These are phyloP conservation scores for Brachyalestes nurse DNA, from an alignment of 2,797 vertebrate species.

Conservation along the genomic window DNA sequence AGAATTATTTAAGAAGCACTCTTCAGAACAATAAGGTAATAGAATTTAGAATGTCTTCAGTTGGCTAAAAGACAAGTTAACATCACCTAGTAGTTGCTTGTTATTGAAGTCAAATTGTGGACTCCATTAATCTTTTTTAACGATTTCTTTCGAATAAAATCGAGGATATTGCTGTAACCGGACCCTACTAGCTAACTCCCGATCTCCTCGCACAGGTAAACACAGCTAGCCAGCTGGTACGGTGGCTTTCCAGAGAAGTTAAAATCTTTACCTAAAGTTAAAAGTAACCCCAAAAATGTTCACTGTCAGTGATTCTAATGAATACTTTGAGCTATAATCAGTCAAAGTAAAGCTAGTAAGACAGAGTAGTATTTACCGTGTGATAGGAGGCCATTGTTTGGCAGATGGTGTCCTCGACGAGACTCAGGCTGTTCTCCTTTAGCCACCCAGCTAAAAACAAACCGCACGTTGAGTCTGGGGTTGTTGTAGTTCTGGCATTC, in stretches of 20 bases:
- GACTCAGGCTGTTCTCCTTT: background rate
- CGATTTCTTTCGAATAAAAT: background rate
- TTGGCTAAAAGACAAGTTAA: too few species aligned
- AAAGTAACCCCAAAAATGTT: background rate
- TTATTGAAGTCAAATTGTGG: background rate
- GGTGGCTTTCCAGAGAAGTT: background rate
- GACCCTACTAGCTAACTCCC: background rate
- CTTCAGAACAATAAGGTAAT: too few species aligned
- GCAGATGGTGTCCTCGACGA: background rate
- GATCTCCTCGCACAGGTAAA: too few species aligned
- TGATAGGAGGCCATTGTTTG: constrained; percentile 19
- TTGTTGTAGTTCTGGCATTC: background rate
- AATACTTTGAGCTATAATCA: background rate
- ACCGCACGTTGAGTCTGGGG: constrained; percentile 10
- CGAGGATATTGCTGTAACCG: too few species aligned
- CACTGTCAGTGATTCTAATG: background rate
- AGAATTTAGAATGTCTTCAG: too few species aligned
- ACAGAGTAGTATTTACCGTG: constrained; percentile 1
- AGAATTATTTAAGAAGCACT: too few species aligned
- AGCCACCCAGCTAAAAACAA: constrained; percentile 53
- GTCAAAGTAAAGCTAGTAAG: background rate
- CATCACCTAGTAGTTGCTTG: background rate
- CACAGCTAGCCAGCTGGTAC: background rate
- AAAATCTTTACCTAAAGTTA: background rate
- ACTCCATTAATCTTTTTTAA: too few species aligned